Evolutionary conservation across 2,888 invertebrate genomes (phyloP), one percentile per base, ranked within the genome.

Genomic region (Sarcophaga caerulescens): DNA sequence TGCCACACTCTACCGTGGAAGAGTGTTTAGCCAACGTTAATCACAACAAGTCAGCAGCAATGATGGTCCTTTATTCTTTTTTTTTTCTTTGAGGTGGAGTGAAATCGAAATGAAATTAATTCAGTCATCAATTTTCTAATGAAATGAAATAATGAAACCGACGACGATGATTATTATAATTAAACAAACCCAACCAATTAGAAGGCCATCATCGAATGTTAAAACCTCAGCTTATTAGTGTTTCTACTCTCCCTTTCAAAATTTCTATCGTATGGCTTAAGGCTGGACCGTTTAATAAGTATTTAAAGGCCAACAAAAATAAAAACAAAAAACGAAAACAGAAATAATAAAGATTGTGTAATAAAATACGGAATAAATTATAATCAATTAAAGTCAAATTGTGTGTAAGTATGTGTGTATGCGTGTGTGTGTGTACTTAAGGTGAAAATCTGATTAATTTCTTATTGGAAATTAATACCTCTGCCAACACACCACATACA

Each of bases 381-480:
- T 76, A 71, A 73, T 76, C 66, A 85, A 82, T 82, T 82, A 82
- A 59, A 76, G 66, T 21, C 76, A 78, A 75, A n/a, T 63, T 35
- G 10, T 35, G 35, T 35, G 35, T 8, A 35, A 35, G 35, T 35
- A 2, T 35, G 35, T 1, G 35, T 35, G 35, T n/a, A n/a, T 35
- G 35, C 10, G 35, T 35, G 2, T 35, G 35, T 35, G 10, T 76
- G n/a, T 62, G 45, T 63, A 73, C 79, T 80, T 80, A 73, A 79
- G 62, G 71, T 71, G 71, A 45, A 45, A 76, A 82, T 76, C 75
- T 71, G 79, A 85, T 85, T 85, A 85, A 82, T 79, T 82, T 79
- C 45, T 8, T 59, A 82, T 80, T 76, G 76, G 57, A 65, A 66
- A 71, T 45, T 71, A 81, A 81, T 70, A 35, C 45, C 35, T 35